These are phyloP conservation scores for Araneus ventricosus DNA, from an alignment of 1,140 invertebrate species.

Conservation along the genomic window DNA sequence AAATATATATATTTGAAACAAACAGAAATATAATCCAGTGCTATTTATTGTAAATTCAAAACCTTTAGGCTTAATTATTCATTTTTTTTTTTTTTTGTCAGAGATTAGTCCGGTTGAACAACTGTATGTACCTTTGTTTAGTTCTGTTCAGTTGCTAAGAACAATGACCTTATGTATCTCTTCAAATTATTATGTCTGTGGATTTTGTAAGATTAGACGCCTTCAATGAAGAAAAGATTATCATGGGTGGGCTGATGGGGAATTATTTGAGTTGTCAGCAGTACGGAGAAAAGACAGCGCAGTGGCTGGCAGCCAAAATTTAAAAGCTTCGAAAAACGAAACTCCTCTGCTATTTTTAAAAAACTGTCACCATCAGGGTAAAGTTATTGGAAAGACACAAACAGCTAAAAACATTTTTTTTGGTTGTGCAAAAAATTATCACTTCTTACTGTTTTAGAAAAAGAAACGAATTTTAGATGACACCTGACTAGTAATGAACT, in stretches of 20 bases:
- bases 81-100: too few relatives aligned
- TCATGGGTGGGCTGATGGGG: not conserved
- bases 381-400: too few relatives aligned
- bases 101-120: too few relatives aligned
- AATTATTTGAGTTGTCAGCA: conserved; percentile 24
- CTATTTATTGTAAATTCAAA: not conserved
- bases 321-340: not conserved
- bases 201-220: not conserved
- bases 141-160: not conserved
- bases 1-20: too few relatives aligned
- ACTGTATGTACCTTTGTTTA: too few relatives aligned
- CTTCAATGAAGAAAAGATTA: not conserved
- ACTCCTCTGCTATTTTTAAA: not conserved
- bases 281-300: not conserved
- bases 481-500: too few relatives aligned
- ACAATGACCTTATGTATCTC: not conserved
- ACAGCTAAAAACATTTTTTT: too few relatives aligned
- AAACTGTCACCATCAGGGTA: too few relatives aligned
- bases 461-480: too few relatives aligned
- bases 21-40: not conserved
- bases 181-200: not conserved
- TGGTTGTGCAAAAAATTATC: too few relatives aligned
- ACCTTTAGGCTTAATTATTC: too few relatives aligned
- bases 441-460: too few relatives aligned
- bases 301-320: not conserved